Percentiles rank a stretch among this genome's conserved stretches.
Conservation (phyloP, 2,113 vertebrate genomes). For the Amia ocellicauda region DNA sequence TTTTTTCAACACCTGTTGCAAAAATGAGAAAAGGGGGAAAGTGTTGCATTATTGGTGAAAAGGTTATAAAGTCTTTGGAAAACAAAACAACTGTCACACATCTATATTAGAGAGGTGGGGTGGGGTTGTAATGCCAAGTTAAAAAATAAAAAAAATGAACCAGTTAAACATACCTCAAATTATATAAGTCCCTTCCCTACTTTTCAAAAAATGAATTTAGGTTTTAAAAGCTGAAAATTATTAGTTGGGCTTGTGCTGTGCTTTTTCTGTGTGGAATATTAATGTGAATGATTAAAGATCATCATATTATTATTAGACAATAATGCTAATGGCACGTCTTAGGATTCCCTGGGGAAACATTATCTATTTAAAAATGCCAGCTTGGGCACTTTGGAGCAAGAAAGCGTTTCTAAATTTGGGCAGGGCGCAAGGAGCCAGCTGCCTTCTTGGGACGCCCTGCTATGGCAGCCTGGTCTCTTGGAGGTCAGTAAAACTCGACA, state of each 20-base stretch:
- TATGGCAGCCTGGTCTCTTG: conserved; percentile 31
- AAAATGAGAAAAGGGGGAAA: conserved; percentile 31
- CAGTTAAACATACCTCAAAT: neutral
- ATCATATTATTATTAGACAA: conserved; percentile 35
- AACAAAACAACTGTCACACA: neutral
- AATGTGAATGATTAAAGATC: too few species aligned
- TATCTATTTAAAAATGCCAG: neutral
- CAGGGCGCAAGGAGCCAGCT: conserved; percentile 19
- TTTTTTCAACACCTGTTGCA: conserved; percentile 43
- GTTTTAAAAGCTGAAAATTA: too few species aligned
- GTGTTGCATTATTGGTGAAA: too few species aligned
- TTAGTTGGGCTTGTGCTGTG: too few species aligned
- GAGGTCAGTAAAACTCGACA: conserved; percentile 46
- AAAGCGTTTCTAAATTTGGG: conserved; percentile 22
- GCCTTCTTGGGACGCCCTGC: conserved; percentile 19
- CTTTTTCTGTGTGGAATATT: too few species aligned
- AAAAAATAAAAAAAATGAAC: neutral
- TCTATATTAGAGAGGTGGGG: too few species aligned
- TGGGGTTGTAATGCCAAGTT: too few species aligned
- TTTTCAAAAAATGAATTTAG: neutral
- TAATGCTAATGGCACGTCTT: conserved; percentile 28
- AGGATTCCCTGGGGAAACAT: neutral
- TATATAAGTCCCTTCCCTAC: neutral
- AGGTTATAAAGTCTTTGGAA: neutral
- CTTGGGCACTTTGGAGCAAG: conserved; percentile 2